Evolutionary conservation across 1,140 invertebrate species (phyloP), one percentile per base, ranked within the genome.

Genomic region (Pantala flavescens): DNA sequence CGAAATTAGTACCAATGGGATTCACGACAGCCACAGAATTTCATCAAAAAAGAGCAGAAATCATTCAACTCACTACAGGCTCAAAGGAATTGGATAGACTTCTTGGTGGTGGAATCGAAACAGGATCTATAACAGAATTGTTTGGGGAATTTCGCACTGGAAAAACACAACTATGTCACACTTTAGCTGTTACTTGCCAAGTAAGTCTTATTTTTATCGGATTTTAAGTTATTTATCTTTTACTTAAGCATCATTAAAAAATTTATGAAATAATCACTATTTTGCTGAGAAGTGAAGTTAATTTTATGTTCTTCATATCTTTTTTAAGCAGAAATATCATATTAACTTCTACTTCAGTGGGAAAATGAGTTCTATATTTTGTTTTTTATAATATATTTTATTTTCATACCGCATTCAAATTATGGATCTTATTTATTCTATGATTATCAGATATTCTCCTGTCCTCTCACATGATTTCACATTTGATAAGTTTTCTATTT

Each of bases 111-210:
- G 98, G 98, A 11, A 94, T 99, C 79, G 98, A 99, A 84, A 99
- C 98, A 16, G 97, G 98, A 0, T 97, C 96, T 0, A 98, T 99
- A n/a, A 99, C 98, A 2, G 98, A 99, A 85, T 90, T 99, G 78
- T 99, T 99, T 86, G 98, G 98, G 0, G 98, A 99, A 84, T 99
- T 99, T 82, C 85, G 98, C 77, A 98, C 97, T 16, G 98, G 98
- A 72, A 99, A 99, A 85, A 97, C 97, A 21, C 98, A 99, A 80
- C 79, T 99, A 0, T 99, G 97, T 82, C 98, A 99, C 79, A 98
- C 95, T 1, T 83, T 99, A 24, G 97, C 98, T 76, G 98, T 99
- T 0, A 99, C 97, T 70, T 99, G 98, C 82, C 98, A 98, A 86
- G 91, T 93, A 85, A 78, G 55, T 75, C 21, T 23, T 72, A 28